Evolutionary conservation across 2,888 invertebrate genomes (phyloP), one percentile per base, ranked within the genome.

Genomic region (Petrolisthes cinctipes): DNA sequence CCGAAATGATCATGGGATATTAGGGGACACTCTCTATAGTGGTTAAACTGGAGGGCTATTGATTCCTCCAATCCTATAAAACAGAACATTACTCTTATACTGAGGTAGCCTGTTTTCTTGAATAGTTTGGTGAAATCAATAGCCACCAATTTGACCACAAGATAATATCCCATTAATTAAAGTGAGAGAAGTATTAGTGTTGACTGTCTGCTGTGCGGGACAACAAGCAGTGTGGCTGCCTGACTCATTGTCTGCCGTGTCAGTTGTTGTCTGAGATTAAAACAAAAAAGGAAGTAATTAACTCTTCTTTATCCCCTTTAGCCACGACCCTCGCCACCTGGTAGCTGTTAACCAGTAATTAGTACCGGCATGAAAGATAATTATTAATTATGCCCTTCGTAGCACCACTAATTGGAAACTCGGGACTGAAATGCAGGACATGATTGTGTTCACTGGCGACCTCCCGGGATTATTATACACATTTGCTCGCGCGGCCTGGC

Each of bases 251-350:
- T 7, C 53, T 78, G n/a, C 6, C n/a, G n/a, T n/a, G n/a, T n/a
- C n/a, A n/a, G n/a, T 9, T 57, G 23, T 57, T 66, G 54, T 68
- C 61, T 37, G 6, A 23, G 51, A 51, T 20, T 37, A 76, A 71
- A 82, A 82, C 23, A 82, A 54, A 54, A 68, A 82, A 20, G 17
- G 66, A 66, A 78, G 53, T 73, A 53, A 78, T 73, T 76, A 78
- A 84, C 75, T 78, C 53, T 71, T 71, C 85, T 73, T 85, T 73
- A 73, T 85, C 66, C 85, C n/a, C 73, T 85, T 66, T 80, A 78
- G 84, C 84, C 78, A 78, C 84, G 78, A 86, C 71, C 71, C 61
- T 86, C 86, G 81, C 86, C 81, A 86, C 81, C 86, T 86, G 86
- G 86, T 73, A 86, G 81, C 86, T 86, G 86, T 80, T 81, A 75